These are phyloP conservation scores for Allophyes oxyacanthae DNA, from an alignment of 2,888 invertebrate species.

Conservation along the genomic window DNA sequence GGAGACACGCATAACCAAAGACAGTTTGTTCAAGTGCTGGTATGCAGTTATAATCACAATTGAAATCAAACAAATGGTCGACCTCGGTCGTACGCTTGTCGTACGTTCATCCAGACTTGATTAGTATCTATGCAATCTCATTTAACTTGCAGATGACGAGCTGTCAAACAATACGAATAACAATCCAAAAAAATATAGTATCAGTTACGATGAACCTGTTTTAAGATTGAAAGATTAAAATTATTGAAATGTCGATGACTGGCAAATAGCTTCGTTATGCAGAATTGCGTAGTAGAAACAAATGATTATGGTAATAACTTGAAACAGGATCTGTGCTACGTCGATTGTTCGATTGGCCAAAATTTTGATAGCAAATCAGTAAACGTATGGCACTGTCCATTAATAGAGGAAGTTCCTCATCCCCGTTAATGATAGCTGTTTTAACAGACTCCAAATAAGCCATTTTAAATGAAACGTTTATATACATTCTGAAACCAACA, in stretches of 20 bases:
- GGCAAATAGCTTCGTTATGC: slow-evolving; percentile 20
- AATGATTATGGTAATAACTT: slow-evolving; percentile 48
- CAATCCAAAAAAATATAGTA: slow-evolving; percentile 32
- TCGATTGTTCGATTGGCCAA: slow-evolving; percentile 3
- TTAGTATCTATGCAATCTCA: slow-evolving; percentile 42
- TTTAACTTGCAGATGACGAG: slow-evolving; percentile 50
- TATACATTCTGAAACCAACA: no score
- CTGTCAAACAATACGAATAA: slow-evolving; percentile 45
- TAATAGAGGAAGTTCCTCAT: no score
- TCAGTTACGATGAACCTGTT: slow-evolving; percentile 34
- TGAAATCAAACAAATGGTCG: slow-evolving; percentile 20
- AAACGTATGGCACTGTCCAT: no score
- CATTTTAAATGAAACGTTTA: no score
- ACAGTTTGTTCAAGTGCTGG: slow-evolving; percentile 8
- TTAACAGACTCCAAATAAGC: neutral
- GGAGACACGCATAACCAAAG: neutral
- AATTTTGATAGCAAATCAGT: neutral
- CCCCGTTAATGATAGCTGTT: slow-evolving; percentile 1
- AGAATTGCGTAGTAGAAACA: slow-evolving; percentile 41
- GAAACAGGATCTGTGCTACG: slow-evolving; percentile 49
- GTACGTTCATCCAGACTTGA: slow-evolving; percentile 38
- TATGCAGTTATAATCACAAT: slow-evolving; percentile 28
- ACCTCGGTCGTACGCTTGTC: slow-evolving; percentile 42
- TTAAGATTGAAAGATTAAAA: slow-evolving; percentile 19
- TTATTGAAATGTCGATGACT: slow-evolving; percentile 13